phyloP scores from a whole-genome alignment of 2,113 vertebrate species.

The Ascaphus truei region DNA sequence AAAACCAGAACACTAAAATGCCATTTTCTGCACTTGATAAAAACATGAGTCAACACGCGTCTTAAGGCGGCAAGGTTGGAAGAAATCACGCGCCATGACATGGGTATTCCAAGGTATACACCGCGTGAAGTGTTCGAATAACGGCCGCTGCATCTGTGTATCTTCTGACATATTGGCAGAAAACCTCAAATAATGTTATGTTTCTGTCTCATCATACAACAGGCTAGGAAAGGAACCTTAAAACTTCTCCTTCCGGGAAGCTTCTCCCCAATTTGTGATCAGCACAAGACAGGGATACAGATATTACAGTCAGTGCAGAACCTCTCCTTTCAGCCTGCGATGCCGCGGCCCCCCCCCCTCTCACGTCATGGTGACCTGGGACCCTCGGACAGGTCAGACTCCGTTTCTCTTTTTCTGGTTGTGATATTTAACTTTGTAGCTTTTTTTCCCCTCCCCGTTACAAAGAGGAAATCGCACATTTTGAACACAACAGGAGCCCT shows the following conservation, averaged over 20 bases:
- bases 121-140: too few relatives aligned
- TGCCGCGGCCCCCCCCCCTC: conserved; percentile 22
- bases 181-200: not conserved
- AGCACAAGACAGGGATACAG: conserved; percentile 19
- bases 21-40: too few relatives aligned
- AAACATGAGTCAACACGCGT: too few relatives aligned
- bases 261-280: not conserved
- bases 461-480: too few relatives aligned
- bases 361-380: conserved; percentile 5
- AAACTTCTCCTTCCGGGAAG: not conserved
- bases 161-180: not conserved
- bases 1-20: too few relatives aligned
- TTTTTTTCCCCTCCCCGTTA: not conserved
- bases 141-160: not conserved
- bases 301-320: conserved; percentile 33
- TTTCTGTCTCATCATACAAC: not conserved
- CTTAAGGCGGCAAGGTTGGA: too few relatives aligned
- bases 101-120: too few relatives aligned
- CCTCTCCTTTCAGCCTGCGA: conserved; percentile 31
- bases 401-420: not conserved
- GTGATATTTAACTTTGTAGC: not conserved
- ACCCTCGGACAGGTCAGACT: conserved; percentile 4
- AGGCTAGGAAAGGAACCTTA: conserved; percentile 15
- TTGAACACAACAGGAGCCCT: too few relatives aligned
- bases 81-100: too few relatives aligned